These are phyloP conservation scores for Novumbra hubbsi DNA, from an alignment of 2,797 vertebrate species.

Conservation along the genomic window DNA sequence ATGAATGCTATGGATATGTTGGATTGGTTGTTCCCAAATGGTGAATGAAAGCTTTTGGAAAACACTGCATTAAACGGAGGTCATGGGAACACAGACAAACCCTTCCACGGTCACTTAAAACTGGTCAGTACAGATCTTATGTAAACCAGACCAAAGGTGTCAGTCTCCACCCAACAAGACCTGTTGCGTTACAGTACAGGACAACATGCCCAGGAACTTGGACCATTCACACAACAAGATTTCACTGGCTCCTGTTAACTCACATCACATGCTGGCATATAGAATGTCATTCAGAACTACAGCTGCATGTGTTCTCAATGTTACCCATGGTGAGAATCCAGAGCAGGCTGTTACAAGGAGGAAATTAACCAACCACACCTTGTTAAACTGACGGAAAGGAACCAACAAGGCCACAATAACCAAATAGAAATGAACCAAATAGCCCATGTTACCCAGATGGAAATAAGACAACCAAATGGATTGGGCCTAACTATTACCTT, in stretches of 20 bases:
- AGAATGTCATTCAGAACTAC: background rate
- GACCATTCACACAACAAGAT: background rate
- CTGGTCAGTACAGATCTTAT: background rate
- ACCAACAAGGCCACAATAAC: background rate
- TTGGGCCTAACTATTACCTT: background rate
- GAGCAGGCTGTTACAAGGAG: background rate
- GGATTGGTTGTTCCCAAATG: background rate
- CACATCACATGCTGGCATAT: background rate
- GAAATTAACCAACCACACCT: background rate
- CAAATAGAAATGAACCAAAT: background rate
- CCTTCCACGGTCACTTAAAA: background rate
- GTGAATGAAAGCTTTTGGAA: background rate
- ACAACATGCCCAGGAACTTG: background rate
- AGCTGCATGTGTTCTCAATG: background rate
- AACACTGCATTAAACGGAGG: background rate
- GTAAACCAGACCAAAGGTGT: background rate
- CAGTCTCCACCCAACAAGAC: background rate
- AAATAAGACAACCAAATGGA: background rate
- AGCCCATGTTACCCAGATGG: background rate
- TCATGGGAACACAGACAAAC: slow-evolving; percentile 2
- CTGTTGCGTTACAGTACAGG: background rate
- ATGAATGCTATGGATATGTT: background rate
- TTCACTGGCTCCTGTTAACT: background rate
- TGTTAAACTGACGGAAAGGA: background rate
- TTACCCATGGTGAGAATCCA: background rate